A percentile compares a stretch with the other conserved stretches of the same genome.
phyloP scores from a whole-genome alignment of 2,797 vertebrate genomes.

The Chiroxiphia lanceolata region DNA sequence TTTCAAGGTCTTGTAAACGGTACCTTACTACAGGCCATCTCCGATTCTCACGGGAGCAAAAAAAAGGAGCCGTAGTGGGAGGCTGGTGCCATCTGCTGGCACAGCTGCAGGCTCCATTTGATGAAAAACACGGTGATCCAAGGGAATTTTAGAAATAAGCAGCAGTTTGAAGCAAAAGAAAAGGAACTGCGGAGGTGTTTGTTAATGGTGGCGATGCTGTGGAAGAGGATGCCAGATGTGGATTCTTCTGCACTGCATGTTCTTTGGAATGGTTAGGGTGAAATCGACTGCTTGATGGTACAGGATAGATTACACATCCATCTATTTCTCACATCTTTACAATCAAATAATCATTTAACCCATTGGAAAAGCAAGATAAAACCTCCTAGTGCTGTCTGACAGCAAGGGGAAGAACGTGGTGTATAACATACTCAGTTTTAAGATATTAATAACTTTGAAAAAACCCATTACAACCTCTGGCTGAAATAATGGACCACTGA shows the following conservation, averaged over 20 bases:
- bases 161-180: neutral
- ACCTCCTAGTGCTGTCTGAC: neutral
- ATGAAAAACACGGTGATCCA: neutral
- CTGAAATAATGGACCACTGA: neutral
- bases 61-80: neutral
- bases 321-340: neutral
- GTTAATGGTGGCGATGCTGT: fast-evolving
- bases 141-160: neutral
- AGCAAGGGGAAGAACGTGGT: neutral
- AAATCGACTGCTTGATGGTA: neutral
- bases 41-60: neutral
- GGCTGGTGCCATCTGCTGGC: slow-evolving; percentile 59
- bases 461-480: fast-evolving
- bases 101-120: neutral
- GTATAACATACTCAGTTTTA: neutral
- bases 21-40: neutral
- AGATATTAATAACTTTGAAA: neutral
- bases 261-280: neutral
- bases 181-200: neutral
- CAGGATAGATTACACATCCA: neutral
- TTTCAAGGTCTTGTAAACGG: slow-evolving; percentile 19
- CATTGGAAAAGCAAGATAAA: neutral
- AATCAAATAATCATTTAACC: neutral
- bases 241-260: neutral
- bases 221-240: neutral